phyloP scores from a whole-genome alignment of 2,113 vertebrate species.

The Cariama cristata region DNA sequence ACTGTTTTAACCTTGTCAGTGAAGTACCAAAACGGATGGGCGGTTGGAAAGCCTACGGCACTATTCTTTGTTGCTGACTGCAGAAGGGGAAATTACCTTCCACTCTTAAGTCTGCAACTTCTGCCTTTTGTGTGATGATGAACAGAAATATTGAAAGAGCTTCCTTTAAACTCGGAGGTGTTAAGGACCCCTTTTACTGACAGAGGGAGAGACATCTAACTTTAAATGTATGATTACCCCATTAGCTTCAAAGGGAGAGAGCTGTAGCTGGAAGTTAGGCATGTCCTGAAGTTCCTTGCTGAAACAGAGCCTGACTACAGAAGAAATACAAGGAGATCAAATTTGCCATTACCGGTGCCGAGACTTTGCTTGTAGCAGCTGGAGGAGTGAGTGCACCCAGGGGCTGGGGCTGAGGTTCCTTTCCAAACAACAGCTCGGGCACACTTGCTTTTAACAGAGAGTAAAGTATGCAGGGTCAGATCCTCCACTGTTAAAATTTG shows the following conservation, averaged over 20 bases:
- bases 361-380: neutral
- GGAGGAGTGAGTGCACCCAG: neutral
- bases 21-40: neutral
- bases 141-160: neutral
- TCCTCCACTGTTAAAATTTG: accelerated
- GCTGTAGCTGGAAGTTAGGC: neutral
- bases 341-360: neutral
- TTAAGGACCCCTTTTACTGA: neutral
- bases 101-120: slow-evolving; percentile 11
- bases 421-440: neutral
- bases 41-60: neutral
- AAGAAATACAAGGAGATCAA: neutral
- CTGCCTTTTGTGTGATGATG: neutral
- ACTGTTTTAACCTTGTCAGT: slow-evolving; percentile 24
- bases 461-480: neutral
- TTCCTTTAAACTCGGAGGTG: neutral
- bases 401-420: neutral
- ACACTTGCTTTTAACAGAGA: accelerated
- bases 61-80: neutral
- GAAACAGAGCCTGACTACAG: neutral
- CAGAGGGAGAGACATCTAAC: neutral
- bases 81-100: slow-evolving; percentile 22
- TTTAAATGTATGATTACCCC: neutral
- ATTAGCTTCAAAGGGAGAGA: slow-evolving; percentile 2
- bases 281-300: neutral